Evolutionary conservation across 1,140 invertebrate species (phyloP).

Genomic region (Drosophila carrolli): DNA sequence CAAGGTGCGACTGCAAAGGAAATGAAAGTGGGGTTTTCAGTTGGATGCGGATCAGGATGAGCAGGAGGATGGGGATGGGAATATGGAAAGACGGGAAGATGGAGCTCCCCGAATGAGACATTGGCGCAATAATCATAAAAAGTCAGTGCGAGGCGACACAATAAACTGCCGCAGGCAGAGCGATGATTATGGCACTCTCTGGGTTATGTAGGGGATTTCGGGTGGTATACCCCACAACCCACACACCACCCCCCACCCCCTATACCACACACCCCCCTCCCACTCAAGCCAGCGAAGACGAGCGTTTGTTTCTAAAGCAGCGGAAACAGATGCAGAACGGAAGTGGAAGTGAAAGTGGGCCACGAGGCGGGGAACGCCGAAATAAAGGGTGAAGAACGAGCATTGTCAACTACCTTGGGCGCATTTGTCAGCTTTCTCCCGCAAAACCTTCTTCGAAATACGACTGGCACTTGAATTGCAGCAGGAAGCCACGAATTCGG

Average conservation of each 20-base stretch:
- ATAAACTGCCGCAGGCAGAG: constrained; percentile 60
- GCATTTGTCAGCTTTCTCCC: constrained; percentile 27
- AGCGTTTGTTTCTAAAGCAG: constrained; percentile 39
- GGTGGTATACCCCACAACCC: constrained; percentile 5
- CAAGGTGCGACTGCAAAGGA: constrained; percentile 14
- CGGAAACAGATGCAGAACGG: constrained; percentile 54
- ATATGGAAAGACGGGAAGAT: neutral
- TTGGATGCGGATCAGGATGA: neutral
- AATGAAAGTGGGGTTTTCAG: constrained; percentile 17
- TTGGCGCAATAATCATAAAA: constrained; percentile 77
- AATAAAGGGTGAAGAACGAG: constrained; percentile 22
- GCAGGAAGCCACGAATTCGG: constrained; percentile 1
- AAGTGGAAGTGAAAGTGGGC: constrained; percentile 38
- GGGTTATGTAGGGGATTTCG: neutral
- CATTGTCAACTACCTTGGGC: constrained; percentile 47
- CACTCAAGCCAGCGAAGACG: constrained; percentile 2
- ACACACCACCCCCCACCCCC: neutral
- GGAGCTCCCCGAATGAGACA: constrained; percentile 29
- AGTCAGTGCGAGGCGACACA: constrained; percentile 68
- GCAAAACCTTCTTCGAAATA: neutral
- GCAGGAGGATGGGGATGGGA: neutral
- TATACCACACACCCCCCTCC: too few relatives aligned
- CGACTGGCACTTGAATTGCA: constrained; percentile 18
- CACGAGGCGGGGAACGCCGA: constrained; percentile 7
- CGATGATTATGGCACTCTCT: constrained; percentile 57